Evolutionary conservation across 1,140 invertebrate genomes (phyloP).

Genomic region (Drosophila lacteicornis): DNA sequence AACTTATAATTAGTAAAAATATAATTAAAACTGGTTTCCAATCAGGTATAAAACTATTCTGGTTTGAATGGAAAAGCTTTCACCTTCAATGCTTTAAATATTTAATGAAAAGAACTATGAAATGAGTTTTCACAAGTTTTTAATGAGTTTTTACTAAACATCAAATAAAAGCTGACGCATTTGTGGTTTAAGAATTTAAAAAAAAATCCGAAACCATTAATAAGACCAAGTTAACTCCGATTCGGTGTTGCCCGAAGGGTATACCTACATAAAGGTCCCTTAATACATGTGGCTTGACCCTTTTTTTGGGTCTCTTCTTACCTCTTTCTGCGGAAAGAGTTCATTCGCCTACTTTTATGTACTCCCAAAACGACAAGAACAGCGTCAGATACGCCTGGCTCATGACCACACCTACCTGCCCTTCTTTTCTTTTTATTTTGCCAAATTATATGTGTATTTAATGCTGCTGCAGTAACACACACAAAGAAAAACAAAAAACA

Average conservation of each 20-base stretch:
- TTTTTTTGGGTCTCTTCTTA: slow-evolving; percentile 34
- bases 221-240: slow-evolving; percentile 10
- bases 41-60: too few relatives aligned
- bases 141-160: not conserved
- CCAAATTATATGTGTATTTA: slow-evolving; percentile 69
- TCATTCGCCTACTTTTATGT: slow-evolving; percentile 68
- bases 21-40: not conserved
- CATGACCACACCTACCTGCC: slow-evolving; percentile 44
- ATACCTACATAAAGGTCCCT: slow-evolving; percentile 7
- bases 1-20: not conserved
- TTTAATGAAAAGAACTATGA: too few relatives aligned
- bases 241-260: slow-evolving; percentile 20
- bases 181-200: not conserved
- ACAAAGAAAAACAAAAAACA: slow-evolving; percentile 14
- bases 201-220: not conserved
- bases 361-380: slow-evolving; percentile 29
- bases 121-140: not conserved
- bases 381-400: slow-evolving; percentile 30
- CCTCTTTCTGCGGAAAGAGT: slow-evolving; percentile 35
- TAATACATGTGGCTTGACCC: slow-evolving; percentile 49
- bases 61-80: too few relatives aligned
- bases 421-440: slow-evolving; percentile 13
- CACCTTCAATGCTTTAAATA: too few relatives aligned
- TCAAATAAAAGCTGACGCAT: not conserved
- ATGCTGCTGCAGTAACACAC: slow-evolving; percentile 51